Conservation (phyloP, 53 echinoderm and acorn worm genomes). For the Apostichopus leukothele region DNA sequence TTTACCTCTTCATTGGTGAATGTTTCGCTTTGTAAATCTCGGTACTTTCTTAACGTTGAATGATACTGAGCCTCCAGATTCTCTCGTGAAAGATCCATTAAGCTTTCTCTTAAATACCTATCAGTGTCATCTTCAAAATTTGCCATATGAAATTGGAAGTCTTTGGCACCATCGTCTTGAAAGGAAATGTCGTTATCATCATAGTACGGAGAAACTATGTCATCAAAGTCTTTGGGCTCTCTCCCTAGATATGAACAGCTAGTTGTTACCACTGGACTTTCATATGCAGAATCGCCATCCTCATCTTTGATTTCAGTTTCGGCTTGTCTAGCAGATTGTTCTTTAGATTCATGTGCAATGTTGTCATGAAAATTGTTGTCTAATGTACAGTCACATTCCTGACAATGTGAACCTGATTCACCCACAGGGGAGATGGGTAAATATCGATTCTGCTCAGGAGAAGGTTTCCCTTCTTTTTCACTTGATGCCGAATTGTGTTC, state of each 20-base stretch:
- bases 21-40: constrained; percentile 2
- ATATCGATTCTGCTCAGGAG: not conserved
- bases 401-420: not conserved
- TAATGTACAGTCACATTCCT: not conserved
- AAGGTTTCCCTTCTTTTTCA: not conserved
- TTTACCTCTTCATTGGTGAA: not conserved
- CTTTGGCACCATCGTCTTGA: not conserved
- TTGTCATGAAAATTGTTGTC: not conserved
- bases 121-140: constrained; percentile 46
- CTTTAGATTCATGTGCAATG: not conserved
- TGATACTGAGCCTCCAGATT: constrained; percentile 33
- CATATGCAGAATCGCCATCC: not conserved
- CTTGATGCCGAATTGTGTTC: not conserved
- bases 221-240: not conserved
- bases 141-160: constrained; percentile 25
- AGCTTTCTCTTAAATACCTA: constrained; percentile 12
- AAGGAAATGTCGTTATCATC: not conserved
- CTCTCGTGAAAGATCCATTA: constrained; percentile 41
- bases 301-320: not conserved
- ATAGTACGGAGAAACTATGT: not conserved
- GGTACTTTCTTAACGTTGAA: not conserved
- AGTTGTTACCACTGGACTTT: not conserved
- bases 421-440: constrained; percentile 11
- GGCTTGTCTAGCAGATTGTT: not conserved
- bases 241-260: not conserved